A percentile compares a stretch with the other conserved stretches of the same genome.
These are phyloP conservation scores for Drosophila histrio DNA, from an alignment of 2,888 invertebrate species.

Conservation along the genomic window DNA sequence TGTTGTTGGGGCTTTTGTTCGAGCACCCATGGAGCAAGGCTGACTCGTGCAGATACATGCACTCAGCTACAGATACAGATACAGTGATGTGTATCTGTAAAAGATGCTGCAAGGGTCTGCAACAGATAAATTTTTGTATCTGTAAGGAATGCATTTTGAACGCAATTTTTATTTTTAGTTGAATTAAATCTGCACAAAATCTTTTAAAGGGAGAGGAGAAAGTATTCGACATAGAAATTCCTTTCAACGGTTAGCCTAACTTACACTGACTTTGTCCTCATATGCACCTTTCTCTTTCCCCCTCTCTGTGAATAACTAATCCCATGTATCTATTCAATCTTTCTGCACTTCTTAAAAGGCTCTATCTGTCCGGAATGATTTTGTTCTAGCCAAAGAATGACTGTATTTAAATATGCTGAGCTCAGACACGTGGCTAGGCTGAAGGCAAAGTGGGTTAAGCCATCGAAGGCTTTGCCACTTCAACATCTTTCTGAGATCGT, in stretches of 20 bases:
- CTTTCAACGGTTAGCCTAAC: neutral
- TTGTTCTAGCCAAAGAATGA: neutral
- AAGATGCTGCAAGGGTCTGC: conserved; percentile 46
- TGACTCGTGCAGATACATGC: conserved; percentile 62
- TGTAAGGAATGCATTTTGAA: conserved; percentile 35
- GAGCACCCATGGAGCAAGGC: conserved; percentile 35
- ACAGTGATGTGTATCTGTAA: conserved; percentile 61
- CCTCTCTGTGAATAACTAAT: neutral
- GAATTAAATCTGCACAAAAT: conserved; percentile 22
- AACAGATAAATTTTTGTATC: conserved; percentile 36
- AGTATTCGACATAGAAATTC: neutral
- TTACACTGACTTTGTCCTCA: conserved; percentile 10
- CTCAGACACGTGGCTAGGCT: conserved; percentile 46
- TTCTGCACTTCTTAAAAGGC: conserved; percentile 14
- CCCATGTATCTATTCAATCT: conserved; percentile 13
- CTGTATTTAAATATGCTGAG: conserved; percentile 39
- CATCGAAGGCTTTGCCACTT: conserved; percentile 47
- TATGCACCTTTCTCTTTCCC: neutral
- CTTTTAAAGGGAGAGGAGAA: neutral
- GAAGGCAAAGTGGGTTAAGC: conserved; percentile 3
- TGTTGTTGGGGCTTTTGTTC: conserved; percentile 65
- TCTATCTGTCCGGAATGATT: conserved; percentile 14
- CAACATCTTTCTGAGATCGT: conserved; percentile 50
- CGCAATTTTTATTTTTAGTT: conserved; percentile 39
- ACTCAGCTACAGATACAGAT: conserved; percentile 49